phyloP scores from a whole-genome alignment of 2,113 vertebrate genomes.

The Syrmaticus mikado region DNA sequence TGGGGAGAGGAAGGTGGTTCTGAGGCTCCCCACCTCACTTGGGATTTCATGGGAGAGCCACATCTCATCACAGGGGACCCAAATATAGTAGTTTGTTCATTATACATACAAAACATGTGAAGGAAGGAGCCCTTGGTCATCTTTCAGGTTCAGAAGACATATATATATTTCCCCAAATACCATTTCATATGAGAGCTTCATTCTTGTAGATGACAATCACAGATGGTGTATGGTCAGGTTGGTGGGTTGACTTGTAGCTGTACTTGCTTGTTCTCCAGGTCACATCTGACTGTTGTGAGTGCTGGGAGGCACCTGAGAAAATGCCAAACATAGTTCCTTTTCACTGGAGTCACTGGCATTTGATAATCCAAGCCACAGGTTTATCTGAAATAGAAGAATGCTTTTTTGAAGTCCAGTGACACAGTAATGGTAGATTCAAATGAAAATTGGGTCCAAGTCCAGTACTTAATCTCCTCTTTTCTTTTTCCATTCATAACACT shows the following conservation, averaged over 20 bases:
- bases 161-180: background rate
- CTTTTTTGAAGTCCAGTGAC: background rate
- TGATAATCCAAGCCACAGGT: background rate
- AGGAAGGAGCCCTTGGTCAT: background rate
- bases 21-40: background rate
- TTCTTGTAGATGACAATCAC: background rate
- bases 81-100: background rate
- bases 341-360: background rate
- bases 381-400: background rate
- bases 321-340: background rate
- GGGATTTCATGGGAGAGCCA: background rate
- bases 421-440: background rate
- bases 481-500: background rate
- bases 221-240: background rate
- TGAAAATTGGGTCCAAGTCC: background rate
- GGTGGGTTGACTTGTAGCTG: background rate
- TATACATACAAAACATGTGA: background rate
- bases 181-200: rapidly evolving
- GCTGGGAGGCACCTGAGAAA: background rate
- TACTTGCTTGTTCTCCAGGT: rapidly evolving
- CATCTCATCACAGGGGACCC: background rate
- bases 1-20: background rate
- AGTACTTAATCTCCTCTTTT: background rate
- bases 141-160: background rate
- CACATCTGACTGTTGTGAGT: background rate